phyloP scores from a whole-genome alignment of 2,888 invertebrate species.

The Chrysina gloriosa region DNA sequence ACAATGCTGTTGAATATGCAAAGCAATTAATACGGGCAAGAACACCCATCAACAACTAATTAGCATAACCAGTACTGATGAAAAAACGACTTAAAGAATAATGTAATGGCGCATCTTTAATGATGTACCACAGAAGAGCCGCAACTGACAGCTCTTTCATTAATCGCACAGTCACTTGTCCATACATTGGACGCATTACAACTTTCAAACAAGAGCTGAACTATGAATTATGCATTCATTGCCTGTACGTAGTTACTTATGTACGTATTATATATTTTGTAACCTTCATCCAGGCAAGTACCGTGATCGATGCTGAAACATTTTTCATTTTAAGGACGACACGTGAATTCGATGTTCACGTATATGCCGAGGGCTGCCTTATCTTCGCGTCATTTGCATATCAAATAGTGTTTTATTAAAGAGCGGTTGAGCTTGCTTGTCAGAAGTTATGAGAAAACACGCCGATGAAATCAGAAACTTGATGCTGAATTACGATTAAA shows the following conservation, averaged over 20 bases:
- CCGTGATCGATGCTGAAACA: conserved; percentile 7
- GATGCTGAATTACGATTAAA: background rate
- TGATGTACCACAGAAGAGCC: background rate
- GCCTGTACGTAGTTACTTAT: background rate
- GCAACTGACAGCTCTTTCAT: background rate
- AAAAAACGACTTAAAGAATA: conserved; percentile 6
- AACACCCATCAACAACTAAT: background rate
- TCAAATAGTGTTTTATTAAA: conserved; percentile 7
- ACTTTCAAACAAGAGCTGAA: background rate
- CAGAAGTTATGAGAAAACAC: background rate
- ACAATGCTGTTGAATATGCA: background rate
- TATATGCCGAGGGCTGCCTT: background rate
- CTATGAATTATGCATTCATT: conserved; percentile 12
- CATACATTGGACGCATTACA: background rate
- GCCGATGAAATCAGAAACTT: background rate
- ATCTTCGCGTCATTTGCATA: conserved; percentile 17
- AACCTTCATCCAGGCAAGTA: background rate
- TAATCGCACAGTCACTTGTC: conserved; percentile 1
- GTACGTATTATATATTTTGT: background rate
- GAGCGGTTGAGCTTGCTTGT: background rate
- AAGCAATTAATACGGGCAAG: background rate
- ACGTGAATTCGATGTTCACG: conserved; percentile 1
- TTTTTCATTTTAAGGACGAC: conserved; percentile 25
- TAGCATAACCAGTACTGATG: background rate
- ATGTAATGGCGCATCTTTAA: background rate